phyloP scores from a whole-genome alignment of 1,140 invertebrate genomes.

The Brachionus calyciflorus region DNA sequence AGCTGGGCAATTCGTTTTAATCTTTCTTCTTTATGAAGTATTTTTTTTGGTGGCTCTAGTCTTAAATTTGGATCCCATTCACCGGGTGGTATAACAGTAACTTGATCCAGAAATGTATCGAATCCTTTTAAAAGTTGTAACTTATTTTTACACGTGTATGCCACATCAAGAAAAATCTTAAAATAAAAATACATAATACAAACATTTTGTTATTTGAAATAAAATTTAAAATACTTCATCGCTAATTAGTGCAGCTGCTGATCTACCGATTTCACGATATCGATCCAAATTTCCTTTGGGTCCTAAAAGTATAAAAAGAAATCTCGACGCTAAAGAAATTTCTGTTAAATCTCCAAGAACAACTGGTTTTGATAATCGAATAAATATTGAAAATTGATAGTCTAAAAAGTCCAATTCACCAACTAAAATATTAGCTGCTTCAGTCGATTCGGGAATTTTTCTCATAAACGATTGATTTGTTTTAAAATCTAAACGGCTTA shows the following conservation, averaged over 20 bases:
- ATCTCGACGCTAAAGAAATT: slow-evolving; percentile 90
- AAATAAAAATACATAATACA: not conserved
- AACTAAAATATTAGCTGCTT: slow-evolving; percentile 93
- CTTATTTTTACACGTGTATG: slow-evolving; percentile 76
- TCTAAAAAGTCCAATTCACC: slow-evolving; percentile 88
- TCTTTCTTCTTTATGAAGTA: slow-evolving; percentile 68
- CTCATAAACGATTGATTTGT: slow-evolving; percentile 88
- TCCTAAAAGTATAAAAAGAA: slow-evolving; percentile 88
- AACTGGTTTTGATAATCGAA: slow-evolving; percentile 78
- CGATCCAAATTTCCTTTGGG: slow-evolving; percentile 75
- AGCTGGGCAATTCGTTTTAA: slow-evolving; percentile 16
- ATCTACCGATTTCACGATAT: slow-evolving; percentile 91
- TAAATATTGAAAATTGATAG: slow-evolving; percentile 79
- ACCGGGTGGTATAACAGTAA: slow-evolving; percentile 88
- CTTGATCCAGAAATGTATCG: slow-evolving; percentile 89
- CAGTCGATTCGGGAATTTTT: slow-evolving; percentile 89
- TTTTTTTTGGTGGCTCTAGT: slow-evolving; percentile 91
- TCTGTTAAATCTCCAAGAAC: slow-evolving; percentile 46
- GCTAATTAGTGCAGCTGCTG: slow-evolving; percentile 90
- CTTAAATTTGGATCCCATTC: slow-evolving; percentile 94
- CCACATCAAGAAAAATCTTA: slow-evolving; percentile 73
- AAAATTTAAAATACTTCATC: slow-evolving; percentile 70
- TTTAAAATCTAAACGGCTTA: not conserved
- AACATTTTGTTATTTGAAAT: not conserved
- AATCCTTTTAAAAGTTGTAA: slow-evolving; percentile 69